These are phyloP conservation scores for Epinotia ramella DNA, from an alignment of 2,888 invertebrate species.

Conservation along the genomic window DNA sequence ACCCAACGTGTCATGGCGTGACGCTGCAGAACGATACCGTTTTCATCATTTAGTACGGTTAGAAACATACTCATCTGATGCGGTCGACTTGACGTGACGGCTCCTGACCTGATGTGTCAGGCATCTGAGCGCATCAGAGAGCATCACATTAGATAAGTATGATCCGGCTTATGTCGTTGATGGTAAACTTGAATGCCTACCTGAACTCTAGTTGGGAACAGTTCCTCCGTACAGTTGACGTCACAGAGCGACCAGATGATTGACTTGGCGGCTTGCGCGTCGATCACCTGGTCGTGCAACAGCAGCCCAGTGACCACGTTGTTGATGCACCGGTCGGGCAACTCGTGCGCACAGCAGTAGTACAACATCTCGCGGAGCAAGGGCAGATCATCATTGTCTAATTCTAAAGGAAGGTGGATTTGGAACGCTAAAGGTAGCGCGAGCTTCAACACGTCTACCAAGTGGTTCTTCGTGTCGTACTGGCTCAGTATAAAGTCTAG, in stretches of 20 bases:
- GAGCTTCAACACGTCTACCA: conserved; percentile 87
- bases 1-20: too few relatives aligned
- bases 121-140: too few relatives aligned
- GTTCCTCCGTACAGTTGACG: conserved; percentile 70
- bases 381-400: conserved; percentile 82
- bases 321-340: conserved; percentile 81
- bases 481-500: conserved; percentile 85
- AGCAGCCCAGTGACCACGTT: conserved; percentile 82
- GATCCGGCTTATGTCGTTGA: too few relatives aligned
- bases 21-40: too few relatives aligned
- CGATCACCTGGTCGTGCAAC: conserved; percentile 72
- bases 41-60: too few relatives aligned
- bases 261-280: conserved; percentile 78
- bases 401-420: conserved; percentile 84
- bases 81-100: too few relatives aligned
- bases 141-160: too few relatives aligned
- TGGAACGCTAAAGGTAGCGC: conserved; percentile 89
- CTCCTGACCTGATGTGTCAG: too few relatives aligned
- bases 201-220: conserved; percentile 69
- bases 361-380: conserved; percentile 83
- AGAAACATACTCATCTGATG: too few relatives aligned
- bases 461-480: conserved; percentile 79
- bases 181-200: neutral
- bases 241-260: conserved; percentile 85
- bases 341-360: conserved; percentile 78